Percentiles rank a stretch among this genome's conserved stretches.
These are phyloP conservation scores for Ceratotherium simum DNA, from an alignment of 2,113 vertebrate species.

Conservation along the genomic window DNA sequence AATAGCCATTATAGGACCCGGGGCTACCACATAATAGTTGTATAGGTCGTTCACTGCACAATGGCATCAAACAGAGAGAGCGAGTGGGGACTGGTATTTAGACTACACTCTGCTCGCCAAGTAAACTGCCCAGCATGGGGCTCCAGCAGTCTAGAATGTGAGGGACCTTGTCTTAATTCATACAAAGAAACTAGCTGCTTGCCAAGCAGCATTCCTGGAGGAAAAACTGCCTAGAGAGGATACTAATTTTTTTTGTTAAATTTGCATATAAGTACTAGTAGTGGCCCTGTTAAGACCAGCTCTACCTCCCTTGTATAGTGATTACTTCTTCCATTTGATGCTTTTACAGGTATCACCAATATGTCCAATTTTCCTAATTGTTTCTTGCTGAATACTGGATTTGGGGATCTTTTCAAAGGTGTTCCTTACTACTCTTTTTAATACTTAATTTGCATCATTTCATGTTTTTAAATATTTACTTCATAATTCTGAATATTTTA, in stretches of 20 bases:
- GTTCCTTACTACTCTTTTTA: not conserved
- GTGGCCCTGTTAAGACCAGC: not conserved
- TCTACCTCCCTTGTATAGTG: not conserved
- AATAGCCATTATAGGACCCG: not conserved
- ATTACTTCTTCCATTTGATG: not conserved
- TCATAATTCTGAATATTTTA: not conserved
- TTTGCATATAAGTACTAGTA: not conserved
- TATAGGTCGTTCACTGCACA: not conserved
- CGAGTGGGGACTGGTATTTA: not conserved
- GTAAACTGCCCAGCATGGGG: not conserved
- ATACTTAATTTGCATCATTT: not conserved
- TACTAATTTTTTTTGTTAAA: not conserved
- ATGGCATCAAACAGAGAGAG: not conserved
- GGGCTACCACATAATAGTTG: not conserved
- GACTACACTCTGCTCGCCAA: not conserved
- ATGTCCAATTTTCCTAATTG: not conserved
- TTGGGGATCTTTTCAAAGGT: not conserved
- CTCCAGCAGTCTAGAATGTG: not conserved
- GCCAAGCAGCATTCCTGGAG: not conserved
- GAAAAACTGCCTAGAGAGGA: not conserved
- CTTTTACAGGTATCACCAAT: not conserved
- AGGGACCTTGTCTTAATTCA: not conserved
- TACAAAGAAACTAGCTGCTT: not conserved
- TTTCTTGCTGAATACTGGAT: not conserved
- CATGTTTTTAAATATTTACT: constrained; percentile 26